Conservation (phyloP, 2,113 vertebrate genomes). For the Epinephelus lanceolatus region DNA sequence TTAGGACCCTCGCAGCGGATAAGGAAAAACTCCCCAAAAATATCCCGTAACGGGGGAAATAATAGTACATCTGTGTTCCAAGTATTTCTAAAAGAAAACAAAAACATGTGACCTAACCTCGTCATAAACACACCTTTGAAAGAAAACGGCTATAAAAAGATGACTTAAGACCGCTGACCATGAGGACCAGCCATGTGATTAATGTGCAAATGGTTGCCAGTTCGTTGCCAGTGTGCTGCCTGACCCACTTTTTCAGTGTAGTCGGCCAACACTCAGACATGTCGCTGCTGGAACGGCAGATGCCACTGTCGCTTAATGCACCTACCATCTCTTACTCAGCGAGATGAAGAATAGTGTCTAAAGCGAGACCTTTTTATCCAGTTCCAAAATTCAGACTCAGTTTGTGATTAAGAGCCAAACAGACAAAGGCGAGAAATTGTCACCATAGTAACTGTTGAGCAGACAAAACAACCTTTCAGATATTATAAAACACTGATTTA, state of each 20-base stretch:
- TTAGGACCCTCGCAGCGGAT: no score
- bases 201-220: conserved; percentile 42
- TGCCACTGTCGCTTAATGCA: conserved; percentile 36
- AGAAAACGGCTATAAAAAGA: conserved; percentile 6
- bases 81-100: not conserved
- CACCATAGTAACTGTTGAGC: no score
- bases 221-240: conserved; percentile 17
- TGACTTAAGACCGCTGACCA: conserved; percentile 1
- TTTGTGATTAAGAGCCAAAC: not conserved
- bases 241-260: conserved; percentile 63
- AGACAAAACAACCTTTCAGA: not conserved
- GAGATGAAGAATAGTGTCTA: conserved; percentile 1
- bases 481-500: not conserved
- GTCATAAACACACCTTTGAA: conserved; percentile 44
- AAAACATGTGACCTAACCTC: not conserved
- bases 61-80: not conserved
- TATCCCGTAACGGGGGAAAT: no score
- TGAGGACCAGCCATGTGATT: conserved; percentile 55
- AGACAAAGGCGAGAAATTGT: not conserved
- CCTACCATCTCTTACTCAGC: not conserved
- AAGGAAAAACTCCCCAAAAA: no score
- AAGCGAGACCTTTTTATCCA: not conserved
- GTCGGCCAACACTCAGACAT: conserved; percentile 27
- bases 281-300: conserved; percentile 32
- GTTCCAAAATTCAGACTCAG: not conserved